Evolutionary conservation across 2,797 vertebrate genomes (phyloP), one percentile per base, ranked within the genome.

Genomic region (Pelobates cultripes): DNA sequence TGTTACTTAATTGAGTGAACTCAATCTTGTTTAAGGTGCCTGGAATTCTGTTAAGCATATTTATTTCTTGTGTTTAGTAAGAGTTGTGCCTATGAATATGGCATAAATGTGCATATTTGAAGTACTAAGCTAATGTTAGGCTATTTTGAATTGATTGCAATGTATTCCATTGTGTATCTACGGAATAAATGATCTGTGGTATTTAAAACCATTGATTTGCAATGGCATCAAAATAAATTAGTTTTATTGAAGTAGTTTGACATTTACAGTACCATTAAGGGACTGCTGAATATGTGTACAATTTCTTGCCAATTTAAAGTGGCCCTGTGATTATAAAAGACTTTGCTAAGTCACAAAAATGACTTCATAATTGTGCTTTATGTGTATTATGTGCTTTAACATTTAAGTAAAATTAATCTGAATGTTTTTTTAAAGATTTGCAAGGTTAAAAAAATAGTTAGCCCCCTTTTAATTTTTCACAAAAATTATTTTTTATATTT

Each of bases 201-300:
- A 82, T 82, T 82, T 82, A 82, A 82, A 81, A 82, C 14, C 74
- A 77, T 82, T 82, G 80, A 82, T 82, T 81, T 82, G 42, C 55
- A 53, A 82, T 82, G 51, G 57, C 80, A 82, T 77, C 57, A 77
- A 82, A 82, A 77, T 82, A 82, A 77, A 82, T 82, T 77, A 77
- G 80, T 66, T 77, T 82, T 82, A 82, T 77, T 66, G 69, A 77
- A 77, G 68, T 53, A 66, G 61, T 55, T 41, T 77, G 80, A 82
- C 80, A 82, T 77, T 82, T 82, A 70, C 66, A 82, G 60, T n/a
- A 55, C 57, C 74, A 77, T 66, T 82, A 82, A 77, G 63, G 57
- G 68, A 63, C 73, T 70, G 3, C 43, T 44, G 43, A 72, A 66
- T 57, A 55, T 71, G 45, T 77, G 45, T 44, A 75, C 8, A 12